These are phyloP conservation scores for Tribolium castaneum DNA, from an alignment of 1,140 invertebrate species.

Conservation along the genomic window DNA sequence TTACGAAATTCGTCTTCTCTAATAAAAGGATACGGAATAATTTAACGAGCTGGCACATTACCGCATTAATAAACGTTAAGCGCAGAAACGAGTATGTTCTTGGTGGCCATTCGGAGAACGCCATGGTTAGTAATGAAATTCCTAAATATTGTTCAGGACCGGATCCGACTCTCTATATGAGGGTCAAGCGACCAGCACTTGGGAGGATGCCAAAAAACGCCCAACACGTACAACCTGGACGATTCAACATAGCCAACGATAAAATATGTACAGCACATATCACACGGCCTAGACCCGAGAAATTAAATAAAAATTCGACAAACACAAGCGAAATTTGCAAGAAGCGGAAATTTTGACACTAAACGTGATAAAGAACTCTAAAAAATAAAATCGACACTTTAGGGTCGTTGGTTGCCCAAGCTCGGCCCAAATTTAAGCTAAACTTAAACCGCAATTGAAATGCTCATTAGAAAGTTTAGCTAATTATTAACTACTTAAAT, in stretches of 20 bases:
- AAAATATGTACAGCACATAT: neutral
- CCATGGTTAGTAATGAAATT: constrained; percentile 40
- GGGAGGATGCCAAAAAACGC: constrained; percentile 23
- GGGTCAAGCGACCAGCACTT: constrained; percentile 30
- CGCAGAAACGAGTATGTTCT: constrained; percentile 26
- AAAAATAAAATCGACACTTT: too few species aligned
- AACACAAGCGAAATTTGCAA: too few species aligned
- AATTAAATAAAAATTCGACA: too few species aligned
- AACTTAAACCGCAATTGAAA: too few species aligned
- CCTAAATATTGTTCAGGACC: constrained; percentile 39
- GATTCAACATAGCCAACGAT: neutral
- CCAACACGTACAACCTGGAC: constrained; percentile 2
- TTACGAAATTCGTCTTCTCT: constrained; percentile 41
- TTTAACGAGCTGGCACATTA: constrained; percentile 36
- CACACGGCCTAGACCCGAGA: neutral
- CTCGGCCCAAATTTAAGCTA: too few species aligned
- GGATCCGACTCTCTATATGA: constrained; percentile 4
- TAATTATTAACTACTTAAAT: too few species aligned
- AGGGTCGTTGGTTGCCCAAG: too few species aligned
- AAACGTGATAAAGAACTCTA: too few species aligned
- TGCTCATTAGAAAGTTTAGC: too few species aligned
- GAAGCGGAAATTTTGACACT: too few species aligned
- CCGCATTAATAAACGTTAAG: constrained; percentile 39
- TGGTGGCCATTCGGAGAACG: constrained; percentile 27
- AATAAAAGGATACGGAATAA: constrained; percentile 45